These are phyloP conservation scores for Apoda limacodes DNA, from an alignment of 2,888 invertebrate genomes.

Conservation along the genomic window DNA sequence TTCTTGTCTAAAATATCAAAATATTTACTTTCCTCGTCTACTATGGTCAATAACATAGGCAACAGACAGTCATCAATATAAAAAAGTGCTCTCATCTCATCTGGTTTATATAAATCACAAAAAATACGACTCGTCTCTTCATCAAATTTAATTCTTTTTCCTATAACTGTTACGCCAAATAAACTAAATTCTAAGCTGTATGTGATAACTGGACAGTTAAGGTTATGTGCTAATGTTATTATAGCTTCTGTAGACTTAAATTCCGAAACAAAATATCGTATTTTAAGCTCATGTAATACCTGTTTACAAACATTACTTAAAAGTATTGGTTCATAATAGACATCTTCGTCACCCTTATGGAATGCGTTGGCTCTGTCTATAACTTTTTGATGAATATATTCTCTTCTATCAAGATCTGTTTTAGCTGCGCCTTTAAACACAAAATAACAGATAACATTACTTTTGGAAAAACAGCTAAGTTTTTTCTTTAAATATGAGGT, in stretches of 20 bases:
- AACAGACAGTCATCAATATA: too few relatives aligned
- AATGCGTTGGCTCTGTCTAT: slow-evolving; percentile 15
- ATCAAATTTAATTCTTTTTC: neutral
- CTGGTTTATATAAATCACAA: neutral
- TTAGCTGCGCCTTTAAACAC: slow-evolving; percentile 19
- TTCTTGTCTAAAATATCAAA: slow-evolving; percentile 11
- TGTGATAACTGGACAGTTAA: slow-evolving; percentile 26
- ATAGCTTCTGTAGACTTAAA: slow-evolving; percentile 22
- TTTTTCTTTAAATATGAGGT: slow-evolving; percentile 13
- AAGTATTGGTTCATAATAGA: slow-evolving; percentile 20
- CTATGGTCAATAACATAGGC: slow-evolving; percentile 15
- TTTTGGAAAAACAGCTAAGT: slow-evolving; percentile 10
- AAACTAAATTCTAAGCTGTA: slow-evolving; percentile 24
- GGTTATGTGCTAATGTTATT: slow-evolving; percentile 21
- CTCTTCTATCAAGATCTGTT: slow-evolving; percentile 15
- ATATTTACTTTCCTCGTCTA: slow-evolving; percentile 16
- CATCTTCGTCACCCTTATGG: slow-evolving; percentile 10
- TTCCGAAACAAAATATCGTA: slow-evolving; percentile 25
- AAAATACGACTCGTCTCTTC: neutral
- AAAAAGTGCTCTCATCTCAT: too few relatives aligned
- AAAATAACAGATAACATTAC: slow-evolving; percentile 16
- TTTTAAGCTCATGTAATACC: slow-evolving; percentile 23
- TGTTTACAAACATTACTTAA: slow-evolving; percentile 20
- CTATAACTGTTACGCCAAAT: slow-evolving; percentile 12
- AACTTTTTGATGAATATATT: slow-evolving; percentile 18